phyloP scores from a whole-genome alignment of 2,797 vertebrate genomes.

The Bradypodion pumilum region DNA sequence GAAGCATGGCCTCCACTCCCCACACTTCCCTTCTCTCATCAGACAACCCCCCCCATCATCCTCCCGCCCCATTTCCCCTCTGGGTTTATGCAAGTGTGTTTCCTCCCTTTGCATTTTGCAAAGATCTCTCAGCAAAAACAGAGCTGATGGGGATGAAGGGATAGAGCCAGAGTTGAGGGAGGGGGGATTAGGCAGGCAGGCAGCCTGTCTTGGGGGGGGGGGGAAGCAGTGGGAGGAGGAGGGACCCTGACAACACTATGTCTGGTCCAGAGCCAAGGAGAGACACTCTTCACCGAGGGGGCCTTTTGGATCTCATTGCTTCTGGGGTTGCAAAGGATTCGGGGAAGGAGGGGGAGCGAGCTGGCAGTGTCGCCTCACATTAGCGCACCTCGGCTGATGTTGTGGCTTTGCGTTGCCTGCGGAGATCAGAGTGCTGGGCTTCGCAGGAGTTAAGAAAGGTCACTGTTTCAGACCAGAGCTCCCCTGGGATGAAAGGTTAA shows the following conservation, averaged over 20 bases:
- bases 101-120: slow-evolving; percentile 40
- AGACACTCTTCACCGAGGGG: slow-evolving; percentile 36
- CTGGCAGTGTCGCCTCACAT: slow-evolving; percentile 33
- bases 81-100: slow-evolving; percentile 28
- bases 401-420: slow-evolving; percentile 23
- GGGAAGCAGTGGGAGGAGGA: not conserved
- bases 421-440: slow-evolving; percentile 35
- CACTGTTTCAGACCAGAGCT: slow-evolving; percentile 34
- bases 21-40: not conserved
- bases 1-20: not conserved
- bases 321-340: slow-evolving; percentile 25
- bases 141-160: slow-evolving; percentile 35
- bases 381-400: slow-evolving; percentile 25
- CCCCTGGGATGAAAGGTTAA: slow-evolving; percentile 39
- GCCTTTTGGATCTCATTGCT: slow-evolving; percentile 36
- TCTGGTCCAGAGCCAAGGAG: slow-evolving; percentile 31
- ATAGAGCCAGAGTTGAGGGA: not conserved
- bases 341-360: slow-evolving; percentile 11
- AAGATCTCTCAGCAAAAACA: slow-evolving; percentile 40
- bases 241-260: slow-evolving; percentile 2
- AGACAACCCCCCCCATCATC: not conserved
- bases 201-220: not conserved
- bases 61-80: slow-evolving; percentile 12
- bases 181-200: not conserved
- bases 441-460: slow-evolving; percentile 32